Percentiles rank a stretch among this genome's conserved stretches.
Conservation (phyloP, 1,140 invertebrate species). For the Apis laboriosa region DNA sequence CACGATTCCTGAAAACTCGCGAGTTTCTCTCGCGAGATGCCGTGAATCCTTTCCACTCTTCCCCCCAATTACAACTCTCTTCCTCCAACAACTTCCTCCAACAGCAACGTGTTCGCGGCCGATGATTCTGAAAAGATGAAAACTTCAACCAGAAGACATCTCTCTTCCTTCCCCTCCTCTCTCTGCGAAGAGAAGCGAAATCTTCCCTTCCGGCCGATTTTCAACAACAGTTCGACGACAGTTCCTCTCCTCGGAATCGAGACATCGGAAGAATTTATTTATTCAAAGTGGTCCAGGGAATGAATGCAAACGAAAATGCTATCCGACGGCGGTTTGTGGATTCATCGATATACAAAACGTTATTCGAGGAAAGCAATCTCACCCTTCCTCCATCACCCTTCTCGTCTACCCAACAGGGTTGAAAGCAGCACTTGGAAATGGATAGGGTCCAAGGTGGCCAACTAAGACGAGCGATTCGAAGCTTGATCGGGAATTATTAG, state of each 20-base stretch:
- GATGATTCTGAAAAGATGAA: background rate
- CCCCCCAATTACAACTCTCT: background rate
- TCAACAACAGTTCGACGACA: conserved; percentile 15
- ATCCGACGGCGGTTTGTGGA: conserved; percentile 25
- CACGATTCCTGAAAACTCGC: background rate
- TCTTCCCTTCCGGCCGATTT: background rate
- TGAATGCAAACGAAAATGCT: conserved; percentile 33
- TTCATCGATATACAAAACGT: conserved; percentile 35
- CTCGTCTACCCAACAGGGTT: background rate
- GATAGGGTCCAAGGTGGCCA: background rate
- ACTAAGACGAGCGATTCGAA: conserved; percentile 27
- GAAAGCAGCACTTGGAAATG: background rate
- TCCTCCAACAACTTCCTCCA: background rate
- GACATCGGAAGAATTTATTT: conserved; percentile 21
- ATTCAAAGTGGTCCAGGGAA: conserved; percentile 21
- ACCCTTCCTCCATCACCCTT: background rate
- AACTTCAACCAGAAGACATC: background rate
- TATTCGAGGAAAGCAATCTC: background rate
- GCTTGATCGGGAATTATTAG: conserved; percentile 57
- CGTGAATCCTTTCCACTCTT: background rate
- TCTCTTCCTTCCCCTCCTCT: background rate
- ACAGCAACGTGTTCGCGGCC: background rate
- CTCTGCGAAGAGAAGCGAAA: background rate
- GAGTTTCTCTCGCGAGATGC: background rate
- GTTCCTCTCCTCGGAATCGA: background rate